Evolutionary conservation across 2,113 vertebrate genomes (phyloP).

Genomic region (Zosterops pallidus): DNA sequence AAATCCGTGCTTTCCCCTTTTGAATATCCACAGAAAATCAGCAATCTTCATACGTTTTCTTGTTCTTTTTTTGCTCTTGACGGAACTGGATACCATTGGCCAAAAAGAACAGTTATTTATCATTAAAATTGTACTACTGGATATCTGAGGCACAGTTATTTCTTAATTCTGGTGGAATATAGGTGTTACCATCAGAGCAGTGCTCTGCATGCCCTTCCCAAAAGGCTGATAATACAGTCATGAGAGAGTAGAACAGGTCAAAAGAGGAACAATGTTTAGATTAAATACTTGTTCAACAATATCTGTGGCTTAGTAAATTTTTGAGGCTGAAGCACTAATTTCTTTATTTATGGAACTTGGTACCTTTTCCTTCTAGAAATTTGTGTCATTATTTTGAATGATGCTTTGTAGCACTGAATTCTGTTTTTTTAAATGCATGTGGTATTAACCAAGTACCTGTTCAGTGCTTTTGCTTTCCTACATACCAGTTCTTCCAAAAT

Average conservation of each 20-base stretch:
- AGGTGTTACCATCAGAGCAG: accelerated
- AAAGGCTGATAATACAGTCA: neutral
- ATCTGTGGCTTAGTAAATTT: neutral
- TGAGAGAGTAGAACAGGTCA: neutral
- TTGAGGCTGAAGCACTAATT: neutral
- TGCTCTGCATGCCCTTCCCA: neutral
- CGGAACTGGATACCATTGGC: neutral
- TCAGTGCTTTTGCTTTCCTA: neutral
- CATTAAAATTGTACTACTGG: neutral
- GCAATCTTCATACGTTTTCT: neutral
- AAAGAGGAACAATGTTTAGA: neutral
- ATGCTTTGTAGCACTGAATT: neutral
- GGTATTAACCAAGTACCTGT: neutral
- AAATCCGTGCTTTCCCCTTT: neutral
- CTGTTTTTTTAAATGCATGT: neutral
- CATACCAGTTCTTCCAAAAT: neutral
- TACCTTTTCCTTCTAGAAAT: neutral
- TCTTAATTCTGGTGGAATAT: neutral
- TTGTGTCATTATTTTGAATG: neutral
- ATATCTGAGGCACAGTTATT: neutral
- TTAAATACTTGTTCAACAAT: neutral
- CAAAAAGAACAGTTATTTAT: neutral
- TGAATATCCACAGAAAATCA: neutral
- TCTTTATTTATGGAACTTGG: neutral
- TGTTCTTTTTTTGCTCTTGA: neutral